A percentile compares a stretch with the other conserved stretches of the same genome.
phyloP scores from a whole-genome alignment of 2,888 invertebrate genomes.

The Zootermopsis nevadensis region DNA sequence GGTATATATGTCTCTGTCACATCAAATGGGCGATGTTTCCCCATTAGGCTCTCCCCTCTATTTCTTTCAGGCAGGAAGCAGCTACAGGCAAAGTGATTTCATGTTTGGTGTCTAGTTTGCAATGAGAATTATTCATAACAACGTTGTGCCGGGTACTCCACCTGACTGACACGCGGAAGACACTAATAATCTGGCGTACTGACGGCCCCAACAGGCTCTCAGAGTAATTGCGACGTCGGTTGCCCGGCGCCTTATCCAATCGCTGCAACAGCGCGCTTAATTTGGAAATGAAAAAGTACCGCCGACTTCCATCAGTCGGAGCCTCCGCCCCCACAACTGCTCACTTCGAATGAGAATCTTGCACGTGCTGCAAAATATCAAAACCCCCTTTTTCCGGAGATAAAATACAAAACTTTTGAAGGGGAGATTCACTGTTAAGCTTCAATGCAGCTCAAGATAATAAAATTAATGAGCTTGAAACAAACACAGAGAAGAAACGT shows the following conservation, averaged over 20 bases:
- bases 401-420: no score
- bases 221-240: constrained; percentile 25
- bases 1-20: constrained; percentile 24
- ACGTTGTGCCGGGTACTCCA: constrained; percentile 25
- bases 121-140: constrained; percentile 51
- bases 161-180: not conserved
- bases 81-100: constrained; percentile 41
- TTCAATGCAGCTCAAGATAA: no score
- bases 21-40: constrained; percentile 16
- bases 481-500: no score
- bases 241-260: not conserved
- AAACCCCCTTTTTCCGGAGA: no score
- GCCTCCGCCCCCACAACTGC: no score
- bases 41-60: not conserved
- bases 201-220: constrained; percentile 35
- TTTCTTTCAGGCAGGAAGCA: not conserved
- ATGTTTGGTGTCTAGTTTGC: constrained; percentile 52
- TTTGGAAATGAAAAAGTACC: not conserved
- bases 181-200: constrained; percentile 45
- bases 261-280: constrained; percentile 12
- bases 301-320: not conserved
- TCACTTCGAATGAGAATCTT: no score
- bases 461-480: no score
- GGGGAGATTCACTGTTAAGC: no score
- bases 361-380: not conserved